phyloP scores from a whole-genome alignment of 2,113 vertebrate species.

The Grammomys surdaster region DNA sequence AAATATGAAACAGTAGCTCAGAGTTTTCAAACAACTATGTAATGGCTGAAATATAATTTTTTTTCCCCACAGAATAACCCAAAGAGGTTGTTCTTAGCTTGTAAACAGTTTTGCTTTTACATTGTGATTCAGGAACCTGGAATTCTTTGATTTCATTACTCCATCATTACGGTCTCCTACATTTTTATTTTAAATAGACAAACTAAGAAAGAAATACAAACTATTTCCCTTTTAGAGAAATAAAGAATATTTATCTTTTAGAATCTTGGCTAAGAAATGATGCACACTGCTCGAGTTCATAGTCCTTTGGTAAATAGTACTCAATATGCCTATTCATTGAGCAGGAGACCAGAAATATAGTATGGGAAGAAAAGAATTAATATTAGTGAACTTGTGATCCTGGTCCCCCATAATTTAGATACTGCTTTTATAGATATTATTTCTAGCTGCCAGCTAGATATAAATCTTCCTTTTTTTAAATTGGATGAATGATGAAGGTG shows the following conservation, averaged over 20 bases:
- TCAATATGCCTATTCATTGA: background rate
- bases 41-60: constrained; percentile 18
- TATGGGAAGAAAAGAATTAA: background rate
- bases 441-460: background rate
- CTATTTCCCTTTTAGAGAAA: background rate
- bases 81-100: background rate
- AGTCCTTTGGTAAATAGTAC: background rate
- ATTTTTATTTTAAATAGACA: background rate
- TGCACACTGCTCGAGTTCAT: background rate
- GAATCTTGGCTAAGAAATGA: background rate
- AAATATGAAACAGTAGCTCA: background rate
- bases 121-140: background rate
- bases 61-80: background rate
- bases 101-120: background rate
- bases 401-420: background rate
- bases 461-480: background rate
- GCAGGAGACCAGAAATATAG: background rate
- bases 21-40: background rate
- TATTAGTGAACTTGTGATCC: background rate
- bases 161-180: background rate
- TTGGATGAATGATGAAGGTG: background rate
- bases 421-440: background rate
- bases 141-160: background rate
- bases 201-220: background rate
- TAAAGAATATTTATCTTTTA: background rate